Percentiles rank a stretch among this genome's conserved stretches.
These are phyloP conservation scores for Oscheius onirici DNA, from an alignment of 2,888 invertebrate genomes.

Conservation along the genomic window DNA sequence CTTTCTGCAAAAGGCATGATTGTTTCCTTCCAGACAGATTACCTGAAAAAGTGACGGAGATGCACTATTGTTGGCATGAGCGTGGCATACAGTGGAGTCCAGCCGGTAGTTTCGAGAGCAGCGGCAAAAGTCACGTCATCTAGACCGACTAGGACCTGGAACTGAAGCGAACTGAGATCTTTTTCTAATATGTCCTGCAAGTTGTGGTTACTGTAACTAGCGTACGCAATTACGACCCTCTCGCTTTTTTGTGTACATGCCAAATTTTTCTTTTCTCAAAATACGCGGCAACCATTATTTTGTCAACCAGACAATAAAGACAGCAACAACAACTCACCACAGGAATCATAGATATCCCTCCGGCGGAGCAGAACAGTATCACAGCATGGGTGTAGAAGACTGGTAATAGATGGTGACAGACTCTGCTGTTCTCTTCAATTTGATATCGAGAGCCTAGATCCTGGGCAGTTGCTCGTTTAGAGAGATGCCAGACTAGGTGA, in stretches of 20 bases:
- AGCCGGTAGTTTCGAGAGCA: conserved; percentile 9
- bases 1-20: not conserved
- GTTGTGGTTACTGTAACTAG: no score
- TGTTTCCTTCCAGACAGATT: not conserved
- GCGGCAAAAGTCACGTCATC: conserved; percentile 10
- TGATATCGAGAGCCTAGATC: conserved; percentile 9
- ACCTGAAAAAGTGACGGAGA: conserved; percentile 4
- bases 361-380: conserved; percentile 3
- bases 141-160: conserved; percentile 4
- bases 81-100: conserved; percentile 19
- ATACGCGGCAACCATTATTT: no score
- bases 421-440: not conserved
- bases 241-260: no score
- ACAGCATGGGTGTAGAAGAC: conserved; percentile 10
- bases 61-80: conserved; percentile 21
- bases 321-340: not conserved
- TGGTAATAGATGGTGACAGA: conserved; percentile 17
- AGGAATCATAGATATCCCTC: conserved; percentile 12
- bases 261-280: no score
- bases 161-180: not conserved
- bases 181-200: no score
- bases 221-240: no score
- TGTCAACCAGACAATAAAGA: no score
- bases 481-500: not conserved
- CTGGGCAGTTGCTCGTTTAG: not conserved